Evolutionary conservation across 2,113 vertebrate species (phyloP), one percentile per base, ranked within the genome.

Genomic region (Varanus komodoensis): DNA sequence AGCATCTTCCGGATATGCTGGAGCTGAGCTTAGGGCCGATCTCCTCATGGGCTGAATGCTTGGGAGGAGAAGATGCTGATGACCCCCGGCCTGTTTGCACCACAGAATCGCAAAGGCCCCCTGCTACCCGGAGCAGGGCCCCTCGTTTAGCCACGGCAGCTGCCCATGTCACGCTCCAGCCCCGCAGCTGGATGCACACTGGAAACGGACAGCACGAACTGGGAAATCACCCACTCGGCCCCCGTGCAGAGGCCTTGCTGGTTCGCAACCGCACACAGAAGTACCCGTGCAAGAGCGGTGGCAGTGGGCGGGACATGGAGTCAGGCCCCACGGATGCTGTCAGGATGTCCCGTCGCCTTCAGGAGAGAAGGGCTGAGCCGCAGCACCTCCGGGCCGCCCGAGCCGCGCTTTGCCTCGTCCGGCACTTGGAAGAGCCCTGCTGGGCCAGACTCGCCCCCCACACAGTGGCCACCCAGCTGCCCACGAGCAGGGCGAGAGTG

Each of bases 261-360:
- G 84, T 95, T 0, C 3, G 38, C 38, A 44, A 44, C n/a, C 88
- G 61, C 92, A 90, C 85, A 68, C 0, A 87, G 87, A 93, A 90
- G 11, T 54, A 87, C 91, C 95, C 89, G 8, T 50, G 93, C 48
- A 38, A 77, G 95, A 89, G 29, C 11, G 23, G 19, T 3, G 38
- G 38, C 38, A 44, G 38, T 44, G 34, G 15, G 17, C 2, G 27
- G 3, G 92, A 93, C 0, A 2, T 88, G 94, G 93, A 93, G 85
- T 91, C 94, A 68, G 95, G 78, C 78, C 95, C 92, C 93, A 83
- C 0, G 5, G 94, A n/a, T 27, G 92, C 93, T 97, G 97, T 95
- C 96, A 96, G 44, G 88, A 94, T 4, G 0, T 32, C 89, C 87
- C 38, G 3, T 44, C 38, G 38, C 38, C 38, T 44, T 1, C 38